Evolutionary conservation across 2,888 invertebrate genomes (phyloP), one percentile per base, ranked within the genome.

Genomic region (Lingula anatina): DNA sequence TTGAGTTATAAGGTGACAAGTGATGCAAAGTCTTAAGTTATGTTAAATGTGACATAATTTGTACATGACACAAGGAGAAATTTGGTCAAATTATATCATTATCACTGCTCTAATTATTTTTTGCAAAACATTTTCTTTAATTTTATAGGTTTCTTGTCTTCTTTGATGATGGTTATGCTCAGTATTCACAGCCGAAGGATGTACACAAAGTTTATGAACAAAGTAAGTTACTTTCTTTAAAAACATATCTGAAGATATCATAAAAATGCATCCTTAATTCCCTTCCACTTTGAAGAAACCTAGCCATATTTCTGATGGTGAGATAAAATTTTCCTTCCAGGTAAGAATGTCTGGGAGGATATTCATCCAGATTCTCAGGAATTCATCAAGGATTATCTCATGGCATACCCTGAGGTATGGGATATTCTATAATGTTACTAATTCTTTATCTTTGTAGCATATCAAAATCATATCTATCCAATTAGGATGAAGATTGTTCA

Each of bases 131-230:
- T 42, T 37, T 15, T 20, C 23, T 51, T 9, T 31, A 68, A 36
- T 48, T 36, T 65, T 72, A 25, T 71, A 87, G 89, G 56, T 94
- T 93, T 71, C 79, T 94, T 54, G 84, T 94, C 28, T 94, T 95
- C 75, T 94, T 93, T 76, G 94, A 94, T 74, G 90, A 92, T 70
- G 93, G 93, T 0, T 91, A 90, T 71, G 89, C 89, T 0, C 90
- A 92, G 66, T 94, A 94, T 75, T 88, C 82, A 3, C 81, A 84
- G 65, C 85, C 62, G 1, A 61, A 56, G 25, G 70, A 72, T 35
- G 62, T 75, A n/a, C 70, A 70, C 50, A 69, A 70, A 57, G 73
- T 74, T 9, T 63, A 62, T 47, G 65, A 60, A 48, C 74, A 74
- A 50, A 72, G 72, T 72, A 62, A 62, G 68, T 50, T 35, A 7